A percentile compares a stretch with the other conserved stretches of the same genome.
phyloP scores from a whole-genome alignment of 53 echinoderm and acorn worm genomes.

The Temnopleurus reevesii region DNA sequence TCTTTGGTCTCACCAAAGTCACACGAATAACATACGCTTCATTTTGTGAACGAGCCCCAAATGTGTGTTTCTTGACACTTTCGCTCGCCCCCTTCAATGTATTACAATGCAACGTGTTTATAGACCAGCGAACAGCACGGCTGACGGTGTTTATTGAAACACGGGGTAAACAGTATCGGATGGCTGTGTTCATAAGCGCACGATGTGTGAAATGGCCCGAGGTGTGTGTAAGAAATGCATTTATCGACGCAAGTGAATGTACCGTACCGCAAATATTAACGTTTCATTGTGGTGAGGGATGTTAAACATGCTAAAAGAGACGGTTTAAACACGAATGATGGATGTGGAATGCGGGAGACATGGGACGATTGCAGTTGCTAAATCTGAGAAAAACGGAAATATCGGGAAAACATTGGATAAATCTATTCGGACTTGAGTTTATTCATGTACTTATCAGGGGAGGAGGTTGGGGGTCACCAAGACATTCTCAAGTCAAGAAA shows the following conservation, averaged over 20 bases:
- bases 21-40: too few species aligned
- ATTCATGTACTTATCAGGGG: too few species aligned
- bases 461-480: too few species aligned
- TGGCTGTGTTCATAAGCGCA: not conserved
- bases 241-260: not conserved
- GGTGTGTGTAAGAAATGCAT: not conserved
- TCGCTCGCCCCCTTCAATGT: not conserved
- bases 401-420: too few species aligned
- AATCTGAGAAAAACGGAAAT: too few species aligned
- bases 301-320: too few species aligned
- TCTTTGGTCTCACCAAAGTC: too few species aligned
- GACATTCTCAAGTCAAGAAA: too few species aligned
- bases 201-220: not conserved
- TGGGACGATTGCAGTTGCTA: too few species aligned
- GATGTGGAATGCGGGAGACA: not conserved
- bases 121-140: not conserved
- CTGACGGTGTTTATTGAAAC: not conserved
- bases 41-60: too few species aligned
- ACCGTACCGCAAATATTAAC: not conserved
- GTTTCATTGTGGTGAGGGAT: too few species aligned
- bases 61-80: not conserved
- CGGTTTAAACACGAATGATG: not conserved
- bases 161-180: slow-evolving; percentile 3
- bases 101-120: not conserved
- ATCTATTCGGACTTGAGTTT: too few species aligned